phyloP scores from a whole-genome alignment of 2,888 invertebrate genomes.

The Amphipoea lucens region DNA sequence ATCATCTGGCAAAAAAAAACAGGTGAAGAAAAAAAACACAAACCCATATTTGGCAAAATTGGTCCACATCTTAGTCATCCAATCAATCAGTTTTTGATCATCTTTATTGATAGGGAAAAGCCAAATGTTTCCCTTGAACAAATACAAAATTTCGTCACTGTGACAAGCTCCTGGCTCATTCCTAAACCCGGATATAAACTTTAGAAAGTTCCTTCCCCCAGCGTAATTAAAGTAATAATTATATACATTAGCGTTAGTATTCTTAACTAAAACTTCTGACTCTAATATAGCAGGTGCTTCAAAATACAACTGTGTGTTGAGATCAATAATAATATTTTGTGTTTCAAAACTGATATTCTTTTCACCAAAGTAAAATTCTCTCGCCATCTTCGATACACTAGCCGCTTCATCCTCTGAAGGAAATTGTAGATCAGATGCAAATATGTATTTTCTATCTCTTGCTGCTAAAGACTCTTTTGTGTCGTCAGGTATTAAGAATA shows the following conservation, averaged over 20 bases:
- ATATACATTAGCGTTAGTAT: constrained; percentile 73
- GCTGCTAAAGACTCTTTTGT: constrained; percentile 71
- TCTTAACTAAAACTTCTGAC: constrained; percentile 70
- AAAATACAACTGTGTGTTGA: constrained; percentile 85
- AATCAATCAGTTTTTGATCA: constrained; percentile 78
- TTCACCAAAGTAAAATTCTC: constrained; percentile 85
- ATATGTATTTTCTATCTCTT: constrained; percentile 78
- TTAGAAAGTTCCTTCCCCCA: constrained; percentile 82
- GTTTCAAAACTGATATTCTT: constrained; percentile 82
- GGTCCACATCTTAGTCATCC: constrained; percentile 83
- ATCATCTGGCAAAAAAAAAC: background rate
- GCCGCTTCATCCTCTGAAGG: constrained; percentile 76
- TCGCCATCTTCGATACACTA: constrained; percentile 72
- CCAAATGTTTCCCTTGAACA: constrained; percentile 79
- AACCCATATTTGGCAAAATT: constrained; percentile 87
- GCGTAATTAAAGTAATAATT: constrained; percentile 84
- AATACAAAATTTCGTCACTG: constrained; percentile 84
- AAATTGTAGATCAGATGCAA: constrained; percentile 84
- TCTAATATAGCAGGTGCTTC: constrained; percentile 83
- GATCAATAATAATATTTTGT: constrained; percentile 78
- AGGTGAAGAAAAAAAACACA: constrained; percentile 37
- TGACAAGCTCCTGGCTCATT: constrained; percentile 80
- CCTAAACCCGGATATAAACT: constrained; percentile 72
- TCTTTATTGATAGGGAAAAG: constrained; percentile 75
- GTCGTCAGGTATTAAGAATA: constrained; percentile 71